These are phyloP conservation scores for Alexandromys fortis DNA, from an alignment of 2,113 vertebrate genomes.

Conservation along the genomic window DNA sequence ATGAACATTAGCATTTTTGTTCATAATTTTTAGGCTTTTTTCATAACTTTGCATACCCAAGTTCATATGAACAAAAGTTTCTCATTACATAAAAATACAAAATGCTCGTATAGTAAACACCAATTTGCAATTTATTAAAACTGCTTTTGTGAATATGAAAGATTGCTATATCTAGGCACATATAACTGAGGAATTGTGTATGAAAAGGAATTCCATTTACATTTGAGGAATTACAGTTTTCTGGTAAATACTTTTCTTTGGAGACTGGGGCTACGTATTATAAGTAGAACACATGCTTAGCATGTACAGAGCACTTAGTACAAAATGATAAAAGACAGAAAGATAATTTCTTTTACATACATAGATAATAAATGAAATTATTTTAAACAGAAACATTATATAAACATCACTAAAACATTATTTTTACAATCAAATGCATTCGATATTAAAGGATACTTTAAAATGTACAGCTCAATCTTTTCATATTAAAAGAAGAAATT, in stretches of 20 bases:
- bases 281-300: neutral
- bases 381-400: neutral
- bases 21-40: neutral
- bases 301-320: too few species aligned
- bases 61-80: neutral
- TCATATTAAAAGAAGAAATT: slow-evolving; percentile 16
- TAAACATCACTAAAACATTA: neutral
- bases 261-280: too few species aligned
- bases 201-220: neutral
- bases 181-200: neutral
- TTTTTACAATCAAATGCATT: slow-evolving; percentile 18
- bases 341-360: neutral
- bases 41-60: neutral
- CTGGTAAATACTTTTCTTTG: neutral
- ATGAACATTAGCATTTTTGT: neutral
- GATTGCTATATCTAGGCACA: neutral
- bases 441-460: neutral
- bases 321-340: neutral
- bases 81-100: neutral
- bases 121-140: slow-evolving; percentile 9
- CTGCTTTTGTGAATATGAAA: neutral
- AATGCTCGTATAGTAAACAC: neutral
- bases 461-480: neutral
- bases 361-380: neutral
- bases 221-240: neutral